These are phyloP conservation scores for Luidia sarsii DNA, from an alignment of 53 echinoderm and acorn worm species.

Conservation along the genomic window DNA sequence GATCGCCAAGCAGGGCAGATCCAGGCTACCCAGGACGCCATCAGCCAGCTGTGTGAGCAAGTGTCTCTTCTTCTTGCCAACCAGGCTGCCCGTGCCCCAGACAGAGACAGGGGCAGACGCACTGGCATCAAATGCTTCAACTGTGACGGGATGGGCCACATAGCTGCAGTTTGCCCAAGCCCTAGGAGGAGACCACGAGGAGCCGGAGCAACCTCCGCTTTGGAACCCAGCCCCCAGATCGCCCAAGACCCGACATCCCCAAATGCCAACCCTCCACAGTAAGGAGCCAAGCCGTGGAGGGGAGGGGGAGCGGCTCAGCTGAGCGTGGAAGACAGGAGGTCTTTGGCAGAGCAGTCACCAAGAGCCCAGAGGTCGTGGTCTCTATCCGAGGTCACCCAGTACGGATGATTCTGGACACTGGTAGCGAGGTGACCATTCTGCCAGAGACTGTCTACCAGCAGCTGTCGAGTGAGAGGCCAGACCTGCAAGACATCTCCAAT, in stretches of 20 bases:
- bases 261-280: conserved; percentile 18
- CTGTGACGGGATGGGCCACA: background rate
- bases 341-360: conserved; percentile 9
- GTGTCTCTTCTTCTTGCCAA: background rate
- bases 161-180: background rate
- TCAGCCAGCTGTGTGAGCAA: background rate
- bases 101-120: background rate
- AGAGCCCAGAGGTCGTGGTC: conserved; percentile 7
- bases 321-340: background rate
- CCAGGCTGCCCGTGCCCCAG: background rate
- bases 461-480: too few species aligned
- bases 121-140: background rate
- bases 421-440: conserved; percentile 11
- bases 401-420: background rate
- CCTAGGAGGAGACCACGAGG: background rate
- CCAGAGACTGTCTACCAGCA: background rate
- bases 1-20: background rate
- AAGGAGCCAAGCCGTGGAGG: conserved; percentile 33
- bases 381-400: background rate
- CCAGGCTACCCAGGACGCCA: background rate
- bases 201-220: background rate
- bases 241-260: background rate
- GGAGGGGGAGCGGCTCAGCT: background rate
- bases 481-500: background rate
- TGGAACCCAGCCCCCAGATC: background rate